phyloP scores from a whole-genome alignment of 2,888 invertebrate species.

The Apocheima hispidaria region DNA sequence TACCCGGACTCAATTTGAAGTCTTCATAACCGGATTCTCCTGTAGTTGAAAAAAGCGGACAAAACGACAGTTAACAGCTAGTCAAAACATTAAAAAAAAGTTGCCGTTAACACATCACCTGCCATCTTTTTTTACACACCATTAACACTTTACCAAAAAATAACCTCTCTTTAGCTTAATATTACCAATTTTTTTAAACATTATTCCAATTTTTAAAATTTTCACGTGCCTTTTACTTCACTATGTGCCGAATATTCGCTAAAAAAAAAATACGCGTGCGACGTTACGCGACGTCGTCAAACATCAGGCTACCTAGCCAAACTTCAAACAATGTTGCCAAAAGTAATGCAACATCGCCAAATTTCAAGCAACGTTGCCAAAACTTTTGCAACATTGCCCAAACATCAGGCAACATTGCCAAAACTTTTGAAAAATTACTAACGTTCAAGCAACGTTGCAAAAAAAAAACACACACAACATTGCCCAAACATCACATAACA shows the following conservation, averaged over 20 bases:
- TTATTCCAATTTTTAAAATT: slow-evolving; percentile 2
- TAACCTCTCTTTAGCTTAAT: slow-evolving; percentile 33
- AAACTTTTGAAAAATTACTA: neutral
- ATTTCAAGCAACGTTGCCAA: neutral
- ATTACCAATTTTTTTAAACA: slow-evolving; percentile 13
- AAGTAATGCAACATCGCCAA: neutral
- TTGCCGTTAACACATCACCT: slow-evolving; percentile 10
- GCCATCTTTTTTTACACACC: slow-evolving; percentile 3
- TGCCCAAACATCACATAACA: neutral
- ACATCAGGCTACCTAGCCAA: neutral
- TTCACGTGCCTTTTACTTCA: slow-evolving; percentile 16
- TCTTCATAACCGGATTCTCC: neutral
- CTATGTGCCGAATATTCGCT: slow-evolving; percentile 21
- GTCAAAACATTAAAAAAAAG: neutral
- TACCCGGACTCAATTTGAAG: neutral
- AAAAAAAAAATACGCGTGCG: neutral
- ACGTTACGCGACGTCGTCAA: neutral
- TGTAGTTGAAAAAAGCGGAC: neutral
- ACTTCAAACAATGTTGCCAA: neutral
- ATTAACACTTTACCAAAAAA: slow-evolving; percentile 33
- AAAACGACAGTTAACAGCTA: neutral
- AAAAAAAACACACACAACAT: neutral
- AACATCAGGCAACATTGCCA: neutral
- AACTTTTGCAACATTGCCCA: neutral
- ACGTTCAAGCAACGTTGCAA: neutral